Evolutionary conservation across 2,888 invertebrate species (phyloP), one percentile per base, ranked within the genome.

Genomic region (Latrodectus hesperus): DNA sequence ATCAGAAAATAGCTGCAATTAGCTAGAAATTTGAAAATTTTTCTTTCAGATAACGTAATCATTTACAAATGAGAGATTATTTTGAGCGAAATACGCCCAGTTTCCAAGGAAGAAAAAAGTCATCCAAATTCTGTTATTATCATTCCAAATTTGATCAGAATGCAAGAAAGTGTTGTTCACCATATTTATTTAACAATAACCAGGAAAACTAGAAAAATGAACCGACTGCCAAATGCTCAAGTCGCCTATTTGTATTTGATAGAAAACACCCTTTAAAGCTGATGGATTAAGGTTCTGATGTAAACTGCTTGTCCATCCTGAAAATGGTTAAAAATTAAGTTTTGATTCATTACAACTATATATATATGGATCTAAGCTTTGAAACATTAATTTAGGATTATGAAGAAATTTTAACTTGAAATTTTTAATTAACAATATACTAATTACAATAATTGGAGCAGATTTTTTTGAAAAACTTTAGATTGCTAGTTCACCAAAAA

Each of bases 381-480:
- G 51, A 55, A 74, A 74, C 11, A 22, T 74, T 17, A 53, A 74
- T 74, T 55, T 74, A 14, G 74, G 74, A 55, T 22, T 74, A 17
- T 10, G 74, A 22, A 16, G 53, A 12, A 55, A 55, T 22, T 55
- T 55, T 55, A 55, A 55, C 2, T 74, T 1, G 74, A 55, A 53
- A 22, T 74, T 74, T 60, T 55, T 74, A 55, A 22, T 74, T 22
- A 26, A 55, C 22, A 3, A n/a, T 9, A 55, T 53, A 6, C 55
- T 12, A 55, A 60, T 51, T 55, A 60, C 74, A n/a, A 74, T 74
- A 22, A 74, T 6, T 55, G 55, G 10, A 55, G 10, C 55, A 55
- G 55, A 55, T 55, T 55, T 55, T 64, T 64, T 64, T 64, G 14
- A 4, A 72, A n/a, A 11, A 72, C 52, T 72, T 52, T 52, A 52